Percentiles rank a stretch among this genome's conserved stretches.
Evolutionary conservation across 2,797 vertebrate genomes (phyloP).

Genomic region (Tauraco hartlaubi): DNA sequence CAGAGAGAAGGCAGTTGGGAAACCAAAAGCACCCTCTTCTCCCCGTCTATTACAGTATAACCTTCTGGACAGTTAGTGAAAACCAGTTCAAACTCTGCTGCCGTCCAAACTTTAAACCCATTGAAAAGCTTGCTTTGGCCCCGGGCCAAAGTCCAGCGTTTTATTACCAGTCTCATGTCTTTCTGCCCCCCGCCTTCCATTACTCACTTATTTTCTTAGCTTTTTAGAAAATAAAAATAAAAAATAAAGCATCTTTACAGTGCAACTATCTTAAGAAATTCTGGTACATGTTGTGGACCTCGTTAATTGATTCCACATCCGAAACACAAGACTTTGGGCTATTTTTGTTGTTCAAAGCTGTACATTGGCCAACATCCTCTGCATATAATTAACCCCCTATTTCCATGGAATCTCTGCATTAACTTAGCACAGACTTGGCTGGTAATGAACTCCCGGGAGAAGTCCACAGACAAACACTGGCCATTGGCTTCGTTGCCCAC

Average conservation of each 20-base stretch:
- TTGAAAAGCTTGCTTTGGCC: conserved; percentile 54
- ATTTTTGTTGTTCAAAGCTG: conserved; percentile 65
- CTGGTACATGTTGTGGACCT: conserved; percentile 20
- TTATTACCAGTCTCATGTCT: conserved; percentile 35
- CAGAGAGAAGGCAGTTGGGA: neutral
- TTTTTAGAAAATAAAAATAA: neutral
- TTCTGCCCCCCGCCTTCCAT: conserved; percentile 14
- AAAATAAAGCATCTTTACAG: neutral
- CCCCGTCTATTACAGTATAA: neutral
- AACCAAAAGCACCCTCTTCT: conserved; percentile 43
- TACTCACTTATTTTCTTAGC: conserved; percentile 38
- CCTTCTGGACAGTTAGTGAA: conserved; percentile 31
- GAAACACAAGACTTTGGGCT: conserved; percentile 46
- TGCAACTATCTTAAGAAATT: conserved; percentile 16
- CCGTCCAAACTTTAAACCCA: conserved; percentile 35
- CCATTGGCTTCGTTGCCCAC: conserved; percentile 29
- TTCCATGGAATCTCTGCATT: conserved; percentile 51
- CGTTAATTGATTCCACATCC: conserved; percentile 68
- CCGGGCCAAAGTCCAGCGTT: neutral
- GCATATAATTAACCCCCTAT: conserved; percentile 64
- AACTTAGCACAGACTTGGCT: conserved; percentile 35
- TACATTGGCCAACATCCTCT: conserved; percentile 41
- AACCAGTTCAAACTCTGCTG: conserved; percentile 9
- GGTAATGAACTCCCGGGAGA: conserved; percentile 39
- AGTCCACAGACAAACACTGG: conserved; percentile 17